Percentiles rank a stretch among this genome's conserved stretches.
These are phyloP conservation scores for Oscheius sp. DNA, from an alignment of 2,888 invertebrate species.

Conservation along the genomic window DNA sequence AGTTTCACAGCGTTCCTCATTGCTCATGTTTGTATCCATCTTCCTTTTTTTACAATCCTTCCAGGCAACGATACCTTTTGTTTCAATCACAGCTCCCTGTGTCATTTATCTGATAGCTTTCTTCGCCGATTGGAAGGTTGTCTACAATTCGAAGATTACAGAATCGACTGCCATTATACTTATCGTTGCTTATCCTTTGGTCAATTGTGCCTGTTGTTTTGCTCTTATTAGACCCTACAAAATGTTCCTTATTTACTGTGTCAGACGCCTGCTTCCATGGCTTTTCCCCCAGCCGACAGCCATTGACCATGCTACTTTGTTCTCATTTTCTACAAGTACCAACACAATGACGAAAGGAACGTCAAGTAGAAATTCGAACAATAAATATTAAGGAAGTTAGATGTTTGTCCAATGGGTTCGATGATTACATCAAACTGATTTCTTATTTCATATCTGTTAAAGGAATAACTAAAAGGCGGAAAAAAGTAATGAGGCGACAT, in stretches of 20 bases:
- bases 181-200: not conserved
- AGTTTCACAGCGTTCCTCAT: not conserved
- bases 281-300: not conserved
- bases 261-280: not conserved
- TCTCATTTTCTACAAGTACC: no score
- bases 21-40: not conserved
- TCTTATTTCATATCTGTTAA: no score
- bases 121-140: not conserved
- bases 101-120: not conserved
- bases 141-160: not conserved
- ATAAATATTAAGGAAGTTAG: no score
- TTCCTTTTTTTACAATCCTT: not conserved
- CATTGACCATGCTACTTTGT: no score
- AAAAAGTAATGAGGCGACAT: no score
- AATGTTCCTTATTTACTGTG: not conserved
- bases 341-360: no score
- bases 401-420: no score
- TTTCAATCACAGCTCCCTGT: not conserved
- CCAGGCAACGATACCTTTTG: not conserved
- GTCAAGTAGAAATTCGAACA: no score
- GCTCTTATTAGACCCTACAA: conserved; percentile 5
- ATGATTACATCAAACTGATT: no score
- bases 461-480: no score
- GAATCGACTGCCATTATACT: not conserved
- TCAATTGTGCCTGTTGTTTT: conserved; percentile 6